These are phyloP conservation scores for Toxotes chatareus DNA, from an alignment of 2,113 vertebrate species.

Conservation along the genomic window DNA sequence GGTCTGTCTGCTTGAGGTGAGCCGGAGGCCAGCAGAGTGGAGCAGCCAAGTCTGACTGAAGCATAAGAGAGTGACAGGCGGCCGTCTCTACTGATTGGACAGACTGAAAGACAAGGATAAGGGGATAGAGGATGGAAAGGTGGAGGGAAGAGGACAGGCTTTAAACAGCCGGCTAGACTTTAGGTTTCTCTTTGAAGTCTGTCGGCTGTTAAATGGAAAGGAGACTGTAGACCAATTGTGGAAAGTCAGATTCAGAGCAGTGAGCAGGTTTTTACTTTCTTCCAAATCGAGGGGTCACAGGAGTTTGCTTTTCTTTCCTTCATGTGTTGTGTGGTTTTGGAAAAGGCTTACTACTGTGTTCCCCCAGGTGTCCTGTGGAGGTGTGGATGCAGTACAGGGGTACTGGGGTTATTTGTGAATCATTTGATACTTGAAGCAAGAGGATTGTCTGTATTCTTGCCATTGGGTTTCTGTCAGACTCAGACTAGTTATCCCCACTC, in stretches of 20 bases:
- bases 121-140: constrained; percentile 28
- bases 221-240: constrained; percentile 14
- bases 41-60: constrained; percentile 55
- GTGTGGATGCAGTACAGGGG: neutral
- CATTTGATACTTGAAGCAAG: constrained; percentile 16
- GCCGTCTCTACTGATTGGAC: constrained; percentile 46
- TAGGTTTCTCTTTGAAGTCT: constrained; percentile 38
- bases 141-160: constrained; percentile 6
- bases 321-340: neutral
- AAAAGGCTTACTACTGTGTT: neutral
- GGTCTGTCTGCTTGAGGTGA: constrained; percentile 69
- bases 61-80: constrained; percentile 59
- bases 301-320: constrained; percentile 36
- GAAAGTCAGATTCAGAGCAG: constrained; percentile 37
- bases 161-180: constrained; percentile 18
- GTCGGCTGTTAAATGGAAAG: constrained; percentile 22
- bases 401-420: neutral
- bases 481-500: constrained; percentile 14
- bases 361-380: constrained; percentile 19
- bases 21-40: constrained; percentile 45
- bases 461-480: constrained; percentile 34
- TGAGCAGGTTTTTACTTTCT: constrained; percentile 14
- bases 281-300: constrained; percentile 6
- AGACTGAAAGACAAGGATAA: constrained; percentile 58
- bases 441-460: constrained; percentile 26